A percentile compares a stretch with the other conserved stretches of the same genome.
Evolutionary conservation across 35 echinoderm and acorn worm species (phyloP).

Genomic region (Heliocidaris erythrogramma): DNA sequence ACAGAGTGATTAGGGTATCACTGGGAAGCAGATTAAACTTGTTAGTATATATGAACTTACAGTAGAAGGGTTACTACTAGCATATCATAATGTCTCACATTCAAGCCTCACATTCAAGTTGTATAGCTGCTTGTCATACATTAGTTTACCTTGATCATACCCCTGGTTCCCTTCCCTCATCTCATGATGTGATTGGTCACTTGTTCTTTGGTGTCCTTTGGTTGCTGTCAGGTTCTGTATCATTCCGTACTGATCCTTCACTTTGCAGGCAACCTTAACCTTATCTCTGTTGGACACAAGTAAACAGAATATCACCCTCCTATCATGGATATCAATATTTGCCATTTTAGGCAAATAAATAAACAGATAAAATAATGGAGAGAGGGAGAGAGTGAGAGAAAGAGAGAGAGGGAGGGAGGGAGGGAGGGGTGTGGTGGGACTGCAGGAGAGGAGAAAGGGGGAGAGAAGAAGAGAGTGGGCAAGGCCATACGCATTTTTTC

Average conservation of each 20-base stretch:
- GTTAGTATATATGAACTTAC: too few species aligned
- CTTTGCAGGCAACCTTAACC: conserved; percentile 87
- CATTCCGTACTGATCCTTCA: conserved; percentile 89
- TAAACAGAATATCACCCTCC: not conserved
- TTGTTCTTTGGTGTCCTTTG: not conserved
- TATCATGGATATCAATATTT: too few species aligned
- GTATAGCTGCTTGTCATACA: not conserved
- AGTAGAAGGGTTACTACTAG: too few species aligned
- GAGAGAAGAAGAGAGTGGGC: too few species aligned
- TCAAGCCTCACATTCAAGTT: not conserved
- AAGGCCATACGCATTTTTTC: too few species aligned
- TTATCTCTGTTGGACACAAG: conserved; percentile 57
- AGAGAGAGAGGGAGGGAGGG: too few species aligned
- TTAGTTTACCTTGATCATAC: conserved; percentile 1
- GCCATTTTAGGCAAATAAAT: too few species aligned
- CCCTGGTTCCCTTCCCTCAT: not conserved
- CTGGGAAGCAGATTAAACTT: too few species aligned
- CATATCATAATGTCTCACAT: too few species aligned
- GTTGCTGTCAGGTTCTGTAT: conserved; percentile 64
- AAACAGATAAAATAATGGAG: not conserved
- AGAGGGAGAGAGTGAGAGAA: not conserved
- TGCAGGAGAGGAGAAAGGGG: too few species aligned
- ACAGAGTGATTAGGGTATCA: too few species aligned
- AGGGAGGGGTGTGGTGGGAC: too few species aligned
- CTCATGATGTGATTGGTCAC: not conserved